Conservation (phyloP, 2,888 invertebrate species). For the Scaptomyza caliginosa region DNA sequence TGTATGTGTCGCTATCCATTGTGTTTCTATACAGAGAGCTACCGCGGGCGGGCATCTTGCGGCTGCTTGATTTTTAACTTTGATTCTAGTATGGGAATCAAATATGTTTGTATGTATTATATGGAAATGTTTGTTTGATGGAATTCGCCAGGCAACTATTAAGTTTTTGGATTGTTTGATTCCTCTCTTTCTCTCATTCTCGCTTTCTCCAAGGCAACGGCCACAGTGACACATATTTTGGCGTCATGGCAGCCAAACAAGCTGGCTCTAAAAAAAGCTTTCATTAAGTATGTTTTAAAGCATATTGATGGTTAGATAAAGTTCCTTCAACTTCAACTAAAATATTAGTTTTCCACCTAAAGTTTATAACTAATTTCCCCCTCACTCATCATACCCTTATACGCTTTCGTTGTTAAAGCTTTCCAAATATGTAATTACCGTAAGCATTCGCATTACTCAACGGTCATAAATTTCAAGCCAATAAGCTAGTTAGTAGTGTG, state of each 20-base stretch:
- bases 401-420: no score
- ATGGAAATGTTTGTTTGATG: conserved; percentile 30
- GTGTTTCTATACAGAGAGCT: neutral
- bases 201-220: conserved; percentile 15
- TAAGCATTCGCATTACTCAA: neutral
- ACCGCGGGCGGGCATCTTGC: conserved; percentile 6
- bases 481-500: neutral
- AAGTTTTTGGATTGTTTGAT: conserved; percentile 26
- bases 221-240: neutral
- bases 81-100: conserved; percentile 4
- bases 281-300: no score
- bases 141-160: conserved; percentile 48
- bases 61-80: conserved; percentile 2
- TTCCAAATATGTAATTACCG: no score
- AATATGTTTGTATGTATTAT: neutral
- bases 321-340: no score
- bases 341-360: no score
- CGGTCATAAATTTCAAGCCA: neutral
- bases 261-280: neutral
- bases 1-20: neutral
- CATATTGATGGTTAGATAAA: no score
- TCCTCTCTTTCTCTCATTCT: neutral
- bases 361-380: no score
- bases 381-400: no score
- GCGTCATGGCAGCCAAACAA: conserved; percentile 36